Conservation (phyloP, 2,888 invertebrate species). For the Drosophila lacicola region DNA sequence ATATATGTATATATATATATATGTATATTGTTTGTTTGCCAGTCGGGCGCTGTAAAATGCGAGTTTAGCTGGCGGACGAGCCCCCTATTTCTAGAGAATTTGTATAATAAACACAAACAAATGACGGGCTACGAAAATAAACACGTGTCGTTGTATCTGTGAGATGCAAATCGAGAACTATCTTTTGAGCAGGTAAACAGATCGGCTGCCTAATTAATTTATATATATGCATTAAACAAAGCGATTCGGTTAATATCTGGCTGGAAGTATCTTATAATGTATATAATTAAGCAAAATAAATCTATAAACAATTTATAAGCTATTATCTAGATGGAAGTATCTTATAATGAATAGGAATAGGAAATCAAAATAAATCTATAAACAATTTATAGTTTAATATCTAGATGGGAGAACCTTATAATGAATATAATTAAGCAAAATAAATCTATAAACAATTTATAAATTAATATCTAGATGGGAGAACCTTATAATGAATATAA, state of each 20-base stretch:
- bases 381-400: too few species aligned
- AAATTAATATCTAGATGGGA: too few species aligned
- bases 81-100: slow-evolving; percentile 22
- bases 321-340: too few species aligned
- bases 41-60: slow-evolving; percentile 25
- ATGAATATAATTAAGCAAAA: too few species aligned
- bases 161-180: background rate
- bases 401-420: too few species aligned
- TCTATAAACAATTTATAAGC: too few species aligned
- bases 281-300: too few species aligned
- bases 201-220: slow-evolving; percentile 1
- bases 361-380: too few species aligned
- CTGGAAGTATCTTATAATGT: too few species aligned
- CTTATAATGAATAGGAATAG: too few species aligned
- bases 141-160: slow-evolving; percentile 7
- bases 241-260: background rate
- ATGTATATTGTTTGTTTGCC: background rate
- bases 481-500: too few species aligned
- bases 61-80: slow-evolving; percentile 36
- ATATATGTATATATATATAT: background rate
- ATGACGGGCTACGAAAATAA: slow-evolving; percentile 9
- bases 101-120: slow-evolving; percentile 28
- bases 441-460: too few species aligned
- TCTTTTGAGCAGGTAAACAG: background rate
- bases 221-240: background rate